Evolutionary conservation across 2,113 vertebrate genomes (phyloP).

Genomic region (Carassius auratus): DNA sequence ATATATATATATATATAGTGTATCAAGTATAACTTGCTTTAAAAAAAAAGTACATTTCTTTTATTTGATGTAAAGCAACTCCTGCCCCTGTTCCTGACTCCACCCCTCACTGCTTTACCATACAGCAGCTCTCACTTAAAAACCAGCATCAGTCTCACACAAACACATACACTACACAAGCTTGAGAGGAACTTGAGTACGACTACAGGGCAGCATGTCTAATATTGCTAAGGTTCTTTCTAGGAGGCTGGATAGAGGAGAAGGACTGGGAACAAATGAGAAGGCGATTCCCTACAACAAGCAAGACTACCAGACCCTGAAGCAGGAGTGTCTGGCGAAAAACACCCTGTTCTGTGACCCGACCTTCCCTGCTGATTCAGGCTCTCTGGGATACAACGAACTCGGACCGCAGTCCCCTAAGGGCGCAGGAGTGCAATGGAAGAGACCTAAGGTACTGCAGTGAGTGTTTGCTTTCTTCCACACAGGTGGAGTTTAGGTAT

Average conservation of each 20-base stretch:
- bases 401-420: slow-evolving; percentile 78
- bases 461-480: slow-evolving; percentile 6
- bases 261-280: slow-evolving; percentile 65
- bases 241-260: slow-evolving; percentile 37
- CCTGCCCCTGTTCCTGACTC: not conserved
- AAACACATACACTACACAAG: not conserved
- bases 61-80: not conserved
- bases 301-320: slow-evolving; percentile 80
- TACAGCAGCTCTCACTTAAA: not conserved
- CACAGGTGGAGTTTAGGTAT: slow-evolving; percentile 16
- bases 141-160: not conserved
- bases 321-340: slow-evolving; percentile 68
- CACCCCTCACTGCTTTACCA: not conserved
- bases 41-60: too few species aligned
- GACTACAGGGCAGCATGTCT: slow-evolving; percentile 67
- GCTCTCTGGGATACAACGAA: slow-evolving; percentile 78
- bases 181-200: not conserved
- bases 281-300: slow-evolving; percentile 74
- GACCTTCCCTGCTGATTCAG: slow-evolving; percentile 77
- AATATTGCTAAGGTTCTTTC: slow-evolving; percentile 35
- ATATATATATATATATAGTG: too few species aligned
- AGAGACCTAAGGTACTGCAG: slow-evolving; percentile 75
- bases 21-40: too few species aligned
- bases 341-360: slow-evolving; percentile 81
- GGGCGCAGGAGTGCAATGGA: slow-evolving; percentile 80